phyloP scores from a whole-genome alignment of 2,888 invertebrate genomes.

The Encarsia formosa region DNA sequence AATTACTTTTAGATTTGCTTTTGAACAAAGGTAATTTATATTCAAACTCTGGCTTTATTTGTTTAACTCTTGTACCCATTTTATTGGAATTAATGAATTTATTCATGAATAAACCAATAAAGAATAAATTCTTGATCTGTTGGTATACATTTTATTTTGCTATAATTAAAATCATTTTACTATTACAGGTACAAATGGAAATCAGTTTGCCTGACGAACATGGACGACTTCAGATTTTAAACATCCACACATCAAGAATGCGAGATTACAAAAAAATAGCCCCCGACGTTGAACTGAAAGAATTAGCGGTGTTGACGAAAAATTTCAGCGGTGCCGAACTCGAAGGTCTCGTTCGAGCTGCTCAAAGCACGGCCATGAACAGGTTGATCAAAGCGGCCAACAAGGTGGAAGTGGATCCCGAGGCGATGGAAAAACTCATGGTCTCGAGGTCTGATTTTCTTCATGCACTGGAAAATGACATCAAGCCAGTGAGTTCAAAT shows the following conservation, averaged over 20 bases:
- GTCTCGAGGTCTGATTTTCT: slow-evolving; percentile 63
- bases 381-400: slow-evolving; percentile 64
- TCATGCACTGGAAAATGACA: slow-evolving; percentile 66
- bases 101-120: too few relatives aligned
- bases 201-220: slow-evolving; percentile 92
- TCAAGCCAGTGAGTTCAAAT: slow-evolving; percentile 46
- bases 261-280: slow-evolving; percentile 84
- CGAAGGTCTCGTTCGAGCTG: slow-evolving; percentile 70
- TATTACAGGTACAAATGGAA: slow-evolving; percentile 84
- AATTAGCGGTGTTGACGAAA: slow-evolving; percentile 61
- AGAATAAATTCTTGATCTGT: too few relatives aligned
- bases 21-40: too few relatives aligned
- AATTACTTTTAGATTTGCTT: too few relatives aligned
- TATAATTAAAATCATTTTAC: too few relatives aligned
- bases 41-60: too few relatives aligned
- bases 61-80: too few relatives aligned
- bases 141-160: too few relatives aligned
- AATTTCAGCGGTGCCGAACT: slow-evolving; percentile 76
- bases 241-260: slow-evolving; percentile 95
- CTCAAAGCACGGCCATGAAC: slow-evolving; percentile 73
- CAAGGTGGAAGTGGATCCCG: slow-evolving; percentile 66
- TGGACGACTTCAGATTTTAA: slow-evolving; percentile 90
- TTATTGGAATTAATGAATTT: too few relatives aligned
- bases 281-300: slow-evolving; percentile 73
- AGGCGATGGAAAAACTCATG: slow-evolving; percentile 65